Base-by-base conservation (phyloP, 2,797 vertebrate species). In the Uromys caudimaculatus region DNA sequence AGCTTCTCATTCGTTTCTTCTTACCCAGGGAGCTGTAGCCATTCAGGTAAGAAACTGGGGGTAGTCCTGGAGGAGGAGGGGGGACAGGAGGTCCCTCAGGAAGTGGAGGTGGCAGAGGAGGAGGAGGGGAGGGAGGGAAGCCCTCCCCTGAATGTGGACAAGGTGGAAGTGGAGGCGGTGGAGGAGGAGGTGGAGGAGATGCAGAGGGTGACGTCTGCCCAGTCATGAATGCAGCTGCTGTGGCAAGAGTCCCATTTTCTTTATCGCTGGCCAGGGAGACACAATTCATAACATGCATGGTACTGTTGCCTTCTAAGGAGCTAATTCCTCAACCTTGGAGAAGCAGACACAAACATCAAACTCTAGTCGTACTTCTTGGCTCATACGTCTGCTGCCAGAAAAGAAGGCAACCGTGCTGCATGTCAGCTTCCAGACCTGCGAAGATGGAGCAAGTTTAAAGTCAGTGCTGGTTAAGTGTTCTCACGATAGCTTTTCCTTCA, bases 251-350 rank as follows among this genome's bases (percentile, higher is more conserved):
- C 98, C 99, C 98, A 99, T 99, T 99, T 98, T 99, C 99, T 47
- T 99, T 99, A 98, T 99, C 99, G 97, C 99, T 99, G 98, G 99
- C 98, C 98, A 99, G 94, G 90, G 99, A 98, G 95, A 99, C 98
- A 98, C 99, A 99, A 99, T 99, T 99, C 99, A 99, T 99, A 98
- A 99, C 99, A 98, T 99, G 99, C 99, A 99, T 99, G 98, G 98
- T 99, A 75, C 13, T 94, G 85, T 96, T 97, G 96, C 98, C 97
- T 98, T 98, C 6, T 88, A 94, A 90, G 97, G 98, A 98, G 98
- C 98, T 98, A 97, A 4, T 91, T 97, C 98, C 98, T 95, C 97
- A 97, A 97, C 97, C 84, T 23, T 52, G 73, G 69, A 60, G 94
- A 97, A 93, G 86, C 67, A n/a, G 97, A 95, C 88, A 94, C 97